Evolutionary conservation across 1,140 invertebrate species (phyloP), one percentile per base, ranked within the genome.

Genomic region (Magallana ariakensis): DNA sequence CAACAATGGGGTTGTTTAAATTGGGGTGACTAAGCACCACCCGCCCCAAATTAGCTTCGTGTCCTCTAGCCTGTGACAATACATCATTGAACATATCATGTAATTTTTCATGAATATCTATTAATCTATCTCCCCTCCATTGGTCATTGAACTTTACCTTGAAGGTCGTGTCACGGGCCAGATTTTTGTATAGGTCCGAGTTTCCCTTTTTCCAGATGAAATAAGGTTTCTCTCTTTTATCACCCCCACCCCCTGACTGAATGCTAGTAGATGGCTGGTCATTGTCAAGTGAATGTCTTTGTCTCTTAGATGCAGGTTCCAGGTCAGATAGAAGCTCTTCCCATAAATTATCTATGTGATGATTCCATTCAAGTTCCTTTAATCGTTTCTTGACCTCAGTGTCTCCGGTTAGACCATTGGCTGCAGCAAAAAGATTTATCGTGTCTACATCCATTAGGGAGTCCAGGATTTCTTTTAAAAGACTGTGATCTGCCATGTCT

Each of bases 11-110:
- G 46, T 85, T 85, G 70, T 85, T 70, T 33, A 85, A 80, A 53
- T 85, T 75, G 3, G 70, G 70, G 22, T 85, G 19, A 85, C 53
- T 80, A n/a, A 85, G 19, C n/a, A 85, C 85, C 46, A 85, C 70
- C 6, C 53, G 54, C 6, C 85, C 70, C 7, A 85, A 58, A 85
- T 85, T 70, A 26, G 54, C 57, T 58, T 84, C 83, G 46, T 85
- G 58, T 13, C 57, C 84, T 62, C 62, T 70, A 19, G 56, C 84
- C 33, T 54, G 19, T 19, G 33, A 54, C 70, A 85, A 85, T 10
- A 85, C 85, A n/a, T 85, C 85, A 57, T 85, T 55, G 16, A 85
- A 85, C 85, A 85, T 85, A 55, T 85, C 70, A 33, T 85, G 85
- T 16, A 85, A 80, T 56, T 85, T 75, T 26, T 85, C 53, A 11